A percentile compares a stretch with the other conserved stretches of the same genome.
Evolutionary conservation across 2,797 vertebrate genomes (phyloP).

Genomic region (Spheniscus humboldti): DNA sequence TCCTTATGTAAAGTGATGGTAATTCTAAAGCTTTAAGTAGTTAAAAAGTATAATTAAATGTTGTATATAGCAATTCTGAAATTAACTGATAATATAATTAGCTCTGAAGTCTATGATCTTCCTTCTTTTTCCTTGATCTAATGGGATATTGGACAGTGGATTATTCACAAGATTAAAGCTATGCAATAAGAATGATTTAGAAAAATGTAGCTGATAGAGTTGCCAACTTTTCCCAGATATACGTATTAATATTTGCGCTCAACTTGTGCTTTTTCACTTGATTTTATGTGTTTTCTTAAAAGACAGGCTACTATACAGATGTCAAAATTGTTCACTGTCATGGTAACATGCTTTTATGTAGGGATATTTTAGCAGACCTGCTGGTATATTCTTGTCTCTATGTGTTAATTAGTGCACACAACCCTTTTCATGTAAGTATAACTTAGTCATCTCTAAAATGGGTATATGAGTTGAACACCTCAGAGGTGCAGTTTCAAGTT

Average conservation of each 20-base stretch:
- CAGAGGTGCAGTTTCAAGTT: not conserved
- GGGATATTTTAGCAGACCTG: not conserved
- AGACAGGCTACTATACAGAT: not conserved
- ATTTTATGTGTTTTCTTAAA: not conserved
- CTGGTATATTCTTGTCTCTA: not conserved
- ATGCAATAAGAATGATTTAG: not conserved
- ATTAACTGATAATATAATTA: not conserved
- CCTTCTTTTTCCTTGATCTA: not conserved
- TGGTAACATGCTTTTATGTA: not conserved
- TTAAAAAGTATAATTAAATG: not conserved
- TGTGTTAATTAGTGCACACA: not conserved
- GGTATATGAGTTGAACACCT: not conserved
- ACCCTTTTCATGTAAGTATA: not conserved
- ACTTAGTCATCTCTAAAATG: not conserved
- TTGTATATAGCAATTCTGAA: not conserved
- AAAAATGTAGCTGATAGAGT: not conserved
- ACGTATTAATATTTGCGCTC: not conserved
- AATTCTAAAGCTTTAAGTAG: not conserved
- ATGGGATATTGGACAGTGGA: not conserved
- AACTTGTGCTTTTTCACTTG: not conserved
- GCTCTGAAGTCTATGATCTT: not conserved
- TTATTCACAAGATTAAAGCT: not conserved
- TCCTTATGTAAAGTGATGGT: not conserved
- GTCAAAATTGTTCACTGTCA: not conserved
- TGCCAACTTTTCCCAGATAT: not conserved